Evolutionary conservation across 30 jellyfish, hydroid and myxozoan species (phyloP).

Genomic region (Chrysaora quinquecirrha): DNA sequence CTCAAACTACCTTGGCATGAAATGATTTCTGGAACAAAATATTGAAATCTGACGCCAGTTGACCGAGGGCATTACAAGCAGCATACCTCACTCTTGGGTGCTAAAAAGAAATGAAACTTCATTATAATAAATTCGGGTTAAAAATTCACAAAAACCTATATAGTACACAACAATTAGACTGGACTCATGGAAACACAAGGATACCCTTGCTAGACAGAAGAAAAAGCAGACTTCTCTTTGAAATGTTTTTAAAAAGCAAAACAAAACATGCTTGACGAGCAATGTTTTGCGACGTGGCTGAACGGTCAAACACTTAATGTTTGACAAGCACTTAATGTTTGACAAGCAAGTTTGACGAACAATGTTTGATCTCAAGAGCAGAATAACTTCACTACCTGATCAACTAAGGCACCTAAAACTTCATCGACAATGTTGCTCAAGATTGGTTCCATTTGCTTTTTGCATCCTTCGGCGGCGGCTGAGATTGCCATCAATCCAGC

Average conservation of each 20-base stretch:
- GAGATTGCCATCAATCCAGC: conserved; percentile 99
- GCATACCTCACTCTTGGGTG: conserved; percentile 99
- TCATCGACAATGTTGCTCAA: conserved; percentile 89
- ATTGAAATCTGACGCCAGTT: conserved; percentile 96
- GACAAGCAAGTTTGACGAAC: neutral
- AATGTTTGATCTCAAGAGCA: neutral
- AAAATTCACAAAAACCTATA: neutral
- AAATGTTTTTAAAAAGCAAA: neutral
- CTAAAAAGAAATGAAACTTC: conserved; percentile 6
- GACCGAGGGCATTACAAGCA: conserved; percentile 98
- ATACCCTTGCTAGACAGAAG: too few relatives aligned
- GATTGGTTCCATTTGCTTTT: conserved; percentile 97
- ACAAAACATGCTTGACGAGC: neutral
- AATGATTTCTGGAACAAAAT: conserved; percentile 83
- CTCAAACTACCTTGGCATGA: conserved; percentile 92
- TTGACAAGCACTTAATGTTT: too few relatives aligned
- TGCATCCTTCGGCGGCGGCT: conserved; percentile 99
- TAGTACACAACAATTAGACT: neutral
- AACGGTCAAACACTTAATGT: neutral
- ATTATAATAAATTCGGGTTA: neutral
- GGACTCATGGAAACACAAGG: too few relatives aligned
- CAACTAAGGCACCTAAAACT: conserved; percentile 77
- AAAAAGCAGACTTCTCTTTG: too few relatives aligned
- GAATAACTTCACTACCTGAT: conserved; percentile 39
- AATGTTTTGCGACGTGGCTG: neutral